Evolutionary conservation across 2,888 invertebrate genomes (phyloP), one percentile per base, ranked within the genome.

Genomic region (Gari tellinella): DNA sequence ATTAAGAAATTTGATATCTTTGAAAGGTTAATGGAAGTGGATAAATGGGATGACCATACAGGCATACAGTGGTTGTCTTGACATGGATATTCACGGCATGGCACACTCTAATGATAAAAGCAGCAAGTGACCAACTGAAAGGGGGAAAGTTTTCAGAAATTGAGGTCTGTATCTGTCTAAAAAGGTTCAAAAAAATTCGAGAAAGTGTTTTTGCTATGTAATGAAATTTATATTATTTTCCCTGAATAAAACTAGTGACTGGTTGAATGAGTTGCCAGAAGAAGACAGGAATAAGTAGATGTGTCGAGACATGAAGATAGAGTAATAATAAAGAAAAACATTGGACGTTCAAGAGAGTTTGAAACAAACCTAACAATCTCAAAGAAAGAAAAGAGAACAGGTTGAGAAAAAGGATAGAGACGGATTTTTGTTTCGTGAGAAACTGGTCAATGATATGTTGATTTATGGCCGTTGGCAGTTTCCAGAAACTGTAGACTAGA

Each of bases 121-220:
- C 72, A 43, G 72, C 65, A n/a, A 37, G 70, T 55, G 58, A 76
- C 23, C 61, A 76, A 23, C 17, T 67, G 43, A 14, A 12, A 2
- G 69, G 62, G 14, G 74, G 69, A 23, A 26, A 37, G 1, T 65
- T 51, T 49, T 40, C 56, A 26, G 19, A 65, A 15, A 19, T 72
- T 0, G 5, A 51, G 7, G 19, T 37, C 48, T 4, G 14, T 60
- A 14, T 67, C 67, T 14, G 38, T 49, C n/a, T 63, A 67, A n/a
- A n/a, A 15, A 40, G 63, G 12, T 67, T 67, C 19, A 73, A 67
- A n/a, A 67, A 57, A 49, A 67, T 72, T 40, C 65, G 49, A 8
- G 72, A 65, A 21, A 60, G 66, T 26, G 56, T 72, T 72, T 72
- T 73, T 63, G 10, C 38, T 73, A n/a, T 73, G 73, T 31, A 73